phyloP scores from a whole-genome alignment of 2,888 invertebrate genomes.

The Tinea trinotella region DNA sequence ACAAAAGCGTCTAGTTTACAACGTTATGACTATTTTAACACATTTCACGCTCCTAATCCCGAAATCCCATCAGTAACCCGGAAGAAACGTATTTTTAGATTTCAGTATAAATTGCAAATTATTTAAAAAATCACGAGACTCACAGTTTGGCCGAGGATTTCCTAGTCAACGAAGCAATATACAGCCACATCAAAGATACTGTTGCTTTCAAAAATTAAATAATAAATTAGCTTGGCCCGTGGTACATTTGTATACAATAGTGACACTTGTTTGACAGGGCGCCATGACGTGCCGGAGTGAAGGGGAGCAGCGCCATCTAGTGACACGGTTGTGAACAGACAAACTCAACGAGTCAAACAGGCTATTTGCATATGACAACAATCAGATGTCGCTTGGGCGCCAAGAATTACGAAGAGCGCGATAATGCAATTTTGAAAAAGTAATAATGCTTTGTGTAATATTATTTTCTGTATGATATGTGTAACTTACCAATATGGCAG shows the following conservation, averaged over 20 bases:
- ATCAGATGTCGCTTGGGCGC: conserved; percentile 33
- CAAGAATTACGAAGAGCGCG: too few species aligned
- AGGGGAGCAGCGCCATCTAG: conserved; percentile 45
- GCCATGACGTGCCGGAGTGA: conserved; percentile 27
- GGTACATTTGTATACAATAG: conserved; percentile 55
- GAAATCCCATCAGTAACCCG: conserved; percentile 48
- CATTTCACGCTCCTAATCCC: conserved; percentile 23
- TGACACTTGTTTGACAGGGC: conserved; percentile 25
- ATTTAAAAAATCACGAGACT: conserved; percentile 46
- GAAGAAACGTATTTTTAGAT: conserved; percentile 47
- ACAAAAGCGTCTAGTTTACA: not conserved
- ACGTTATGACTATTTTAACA: not conserved
- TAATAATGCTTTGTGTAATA: too few species aligned
- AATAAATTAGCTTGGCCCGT: conserved; percentile 62
- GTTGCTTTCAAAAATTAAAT: conserved; percentile 39
- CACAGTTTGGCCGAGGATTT: not conserved
- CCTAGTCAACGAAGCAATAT: not conserved
- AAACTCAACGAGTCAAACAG: conserved; percentile 21
- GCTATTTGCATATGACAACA: conserved; percentile 41
- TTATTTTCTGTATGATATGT: too few species aligned
- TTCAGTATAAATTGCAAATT: conserved; percentile 24
- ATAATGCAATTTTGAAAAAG: too few species aligned
- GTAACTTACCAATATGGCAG: conserved; percentile 56
- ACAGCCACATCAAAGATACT: conserved; percentile 14
- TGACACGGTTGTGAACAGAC: conserved; percentile 25